Evolutionary conservation across 2,888 invertebrate species (phyloP).

Genomic region (Leptura quadrifasciata): DNA sequence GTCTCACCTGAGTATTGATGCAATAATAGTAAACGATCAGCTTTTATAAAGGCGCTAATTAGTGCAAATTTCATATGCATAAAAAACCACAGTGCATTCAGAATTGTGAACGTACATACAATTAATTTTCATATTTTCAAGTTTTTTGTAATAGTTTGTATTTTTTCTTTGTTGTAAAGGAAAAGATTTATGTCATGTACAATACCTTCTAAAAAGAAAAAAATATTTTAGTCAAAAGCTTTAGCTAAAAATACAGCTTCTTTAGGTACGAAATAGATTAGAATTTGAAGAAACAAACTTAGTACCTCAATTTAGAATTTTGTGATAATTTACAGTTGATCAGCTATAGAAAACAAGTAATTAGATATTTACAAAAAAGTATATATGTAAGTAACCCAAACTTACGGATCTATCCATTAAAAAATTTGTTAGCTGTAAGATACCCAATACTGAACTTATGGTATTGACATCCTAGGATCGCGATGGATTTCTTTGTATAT

Average conservation of each 20-base stretch:
- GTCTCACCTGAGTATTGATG: slow-evolving; percentile 56
- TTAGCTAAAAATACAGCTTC: slow-evolving; percentile 17
- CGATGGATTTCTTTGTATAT: background rate
- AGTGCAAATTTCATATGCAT: slow-evolving; percentile 59
- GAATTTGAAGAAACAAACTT: background rate
- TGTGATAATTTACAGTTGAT: background rate
- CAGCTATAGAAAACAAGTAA: background rate
- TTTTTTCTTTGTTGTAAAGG: slow-evolving; percentile 33
- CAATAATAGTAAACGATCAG: slow-evolving; percentile 26
- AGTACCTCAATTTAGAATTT: background rate
- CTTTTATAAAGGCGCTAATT: slow-evolving; percentile 47
- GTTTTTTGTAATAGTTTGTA: slow-evolving; percentile 41
- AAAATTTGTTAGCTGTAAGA: background rate
- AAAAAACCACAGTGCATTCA: slow-evolving; percentile 60
- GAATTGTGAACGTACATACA: slow-evolving; percentile 32
- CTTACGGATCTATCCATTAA: slow-evolving; percentile 3
- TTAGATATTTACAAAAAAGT: background rate
- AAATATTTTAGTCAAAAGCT: slow-evolving; percentile 58
- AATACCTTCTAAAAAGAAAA: slow-evolving; percentile 68
- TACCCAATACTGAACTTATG: background rate
- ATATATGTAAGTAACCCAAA: slow-evolving; percentile 2
- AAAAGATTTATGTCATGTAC: slow-evolving; percentile 30
- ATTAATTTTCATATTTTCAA: slow-evolving; percentile 29
- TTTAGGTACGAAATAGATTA: background rate
- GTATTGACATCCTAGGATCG: background rate